Percentiles rank a stretch among this genome's conserved stretches.
Evolutionary conservation across 1,140 invertebrate genomes (phyloP).

Genomic region (Lasaia peninsularis): DNA sequence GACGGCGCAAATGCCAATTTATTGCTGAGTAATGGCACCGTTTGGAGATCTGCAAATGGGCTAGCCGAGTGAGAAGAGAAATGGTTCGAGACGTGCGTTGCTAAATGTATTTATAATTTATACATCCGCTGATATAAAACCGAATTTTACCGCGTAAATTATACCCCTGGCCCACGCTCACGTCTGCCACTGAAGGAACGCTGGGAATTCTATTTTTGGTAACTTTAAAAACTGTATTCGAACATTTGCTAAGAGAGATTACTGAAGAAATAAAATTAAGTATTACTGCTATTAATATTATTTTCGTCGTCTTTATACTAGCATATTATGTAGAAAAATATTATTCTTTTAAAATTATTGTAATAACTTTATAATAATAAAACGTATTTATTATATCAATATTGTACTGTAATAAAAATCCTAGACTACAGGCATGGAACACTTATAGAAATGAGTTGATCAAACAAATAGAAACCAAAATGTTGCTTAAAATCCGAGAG

Average conservation of each 20-base stretch:
- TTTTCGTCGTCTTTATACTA: no score
- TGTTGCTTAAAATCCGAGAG: no score
- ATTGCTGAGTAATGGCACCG: constrained; percentile 75
- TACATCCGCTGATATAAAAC: constrained; percentile 66
- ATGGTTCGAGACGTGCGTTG: constrained; percentile 60
- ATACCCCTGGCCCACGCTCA: constrained; percentile 17
- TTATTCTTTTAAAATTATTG: no score
- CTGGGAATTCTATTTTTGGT: background rate
- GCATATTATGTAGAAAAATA: no score
- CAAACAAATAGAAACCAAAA: no score
- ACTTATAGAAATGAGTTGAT: no score
- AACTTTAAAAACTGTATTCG: background rate
- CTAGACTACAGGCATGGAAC: no score
- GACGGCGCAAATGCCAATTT: constrained; percentile 76
- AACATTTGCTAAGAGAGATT: background rate
- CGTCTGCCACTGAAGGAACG: constrained; percentile 1
- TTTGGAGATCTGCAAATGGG: constrained; percentile 75
- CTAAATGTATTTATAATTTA: constrained; percentile 75
- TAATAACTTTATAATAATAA: no score
- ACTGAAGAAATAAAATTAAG: no score
- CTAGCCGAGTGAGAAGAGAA: constrained; percentile 71
- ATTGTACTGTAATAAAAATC: no score
- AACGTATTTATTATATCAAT: no score
- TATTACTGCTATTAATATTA: no score
- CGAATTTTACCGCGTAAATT: constrained; percentile 54